Evolutionary conservation across 2,888 invertebrate genomes (phyloP).

Genomic region (Congeria kusceri): DNA sequence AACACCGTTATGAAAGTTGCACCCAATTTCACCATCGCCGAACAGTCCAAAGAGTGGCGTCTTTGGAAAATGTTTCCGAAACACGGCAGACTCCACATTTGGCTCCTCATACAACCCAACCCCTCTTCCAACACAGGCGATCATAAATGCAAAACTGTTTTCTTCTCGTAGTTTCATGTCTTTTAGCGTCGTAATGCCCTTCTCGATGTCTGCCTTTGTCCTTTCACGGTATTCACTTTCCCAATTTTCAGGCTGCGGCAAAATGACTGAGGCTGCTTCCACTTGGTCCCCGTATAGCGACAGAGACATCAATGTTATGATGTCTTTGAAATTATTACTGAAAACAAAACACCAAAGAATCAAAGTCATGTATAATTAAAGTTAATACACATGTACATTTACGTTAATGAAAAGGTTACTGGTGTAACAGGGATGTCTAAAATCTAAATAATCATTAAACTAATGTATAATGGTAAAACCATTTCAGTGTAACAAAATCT

Average conservation of each 20-base stretch:
- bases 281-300: conserved; percentile 74
- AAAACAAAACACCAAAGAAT: too few species aligned
- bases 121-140: conserved; percentile 86
- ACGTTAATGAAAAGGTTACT: background rate
- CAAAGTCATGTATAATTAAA: too few species aligned
- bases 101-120: conserved; percentile 71
- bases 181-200: conserved; percentile 59
- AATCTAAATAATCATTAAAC: too few species aligned
- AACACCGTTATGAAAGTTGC: conserved; percentile 59
- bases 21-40: conserved; percentile 86
- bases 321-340: too few species aligned
- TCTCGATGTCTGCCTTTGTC: conserved; percentile 64
- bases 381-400: too few species aligned
- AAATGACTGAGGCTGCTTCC: conserved; percentile 72
- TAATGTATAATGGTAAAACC: too few species aligned
- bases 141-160: conserved; percentile 85
- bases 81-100: conserved; percentile 85
- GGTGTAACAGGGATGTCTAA: background rate
- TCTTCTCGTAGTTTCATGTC: conserved; percentile 68
- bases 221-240: conserved; percentile 47
- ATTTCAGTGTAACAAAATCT: too few species aligned
- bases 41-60: conserved; percentile 86
- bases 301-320: too few species aligned
- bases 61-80: conserved; percentile 85
- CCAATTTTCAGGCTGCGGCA: conserved; percentile 22